phyloP scores from a whole-genome alignment of 2,113 vertebrate genomes.

The Apeltes quadracus region DNA sequence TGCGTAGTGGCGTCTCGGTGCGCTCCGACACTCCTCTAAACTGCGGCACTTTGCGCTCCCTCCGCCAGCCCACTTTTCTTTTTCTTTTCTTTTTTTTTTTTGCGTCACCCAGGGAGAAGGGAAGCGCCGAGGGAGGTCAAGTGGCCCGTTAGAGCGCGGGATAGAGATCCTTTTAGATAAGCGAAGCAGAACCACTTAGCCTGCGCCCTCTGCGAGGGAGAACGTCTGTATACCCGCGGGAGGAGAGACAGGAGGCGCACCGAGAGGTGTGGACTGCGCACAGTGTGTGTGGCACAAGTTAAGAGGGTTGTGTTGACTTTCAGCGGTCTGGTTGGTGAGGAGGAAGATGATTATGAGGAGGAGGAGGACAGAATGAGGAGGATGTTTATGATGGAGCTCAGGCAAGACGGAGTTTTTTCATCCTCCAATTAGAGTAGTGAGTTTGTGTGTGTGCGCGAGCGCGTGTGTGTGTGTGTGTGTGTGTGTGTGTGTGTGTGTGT shows the following conservation, averaged over 20 bases:
- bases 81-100: not conserved
- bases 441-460: not conserved
- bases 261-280: not conserved
- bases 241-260: slow-evolving; percentile 14
- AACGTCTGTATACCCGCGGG: not conserved
- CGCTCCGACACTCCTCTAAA: slow-evolving; percentile 73
- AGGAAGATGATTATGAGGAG: not conserved
- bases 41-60: slow-evolving; percentile 74
- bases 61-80: slow-evolving; percentile 80
- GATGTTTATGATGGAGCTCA: not conserved
- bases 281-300: not conserved
- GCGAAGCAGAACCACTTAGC: slow-evolving; percentile 52
- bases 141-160: slow-evolving; percentile 63
- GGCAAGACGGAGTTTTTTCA: not conserved
- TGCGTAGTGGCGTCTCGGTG: slow-evolving; percentile 67
- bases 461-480: not conserved
- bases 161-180: slow-evolving; percentile 74
- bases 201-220: slow-evolving; percentile 40
- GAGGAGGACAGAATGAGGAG: not conserved
- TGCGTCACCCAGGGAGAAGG: slow-evolving; percentile 76
- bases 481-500: slow-evolving; percentile 9
- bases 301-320: not conserved
- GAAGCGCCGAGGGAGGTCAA: slow-evolving; percentile 70
- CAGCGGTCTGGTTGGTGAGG: not conserved
- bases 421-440: not conserved